These are phyloP conservation scores for Melieria crassipennis DNA, from an alignment of 2,888 invertebrate species.

Conservation along the genomic window DNA sequence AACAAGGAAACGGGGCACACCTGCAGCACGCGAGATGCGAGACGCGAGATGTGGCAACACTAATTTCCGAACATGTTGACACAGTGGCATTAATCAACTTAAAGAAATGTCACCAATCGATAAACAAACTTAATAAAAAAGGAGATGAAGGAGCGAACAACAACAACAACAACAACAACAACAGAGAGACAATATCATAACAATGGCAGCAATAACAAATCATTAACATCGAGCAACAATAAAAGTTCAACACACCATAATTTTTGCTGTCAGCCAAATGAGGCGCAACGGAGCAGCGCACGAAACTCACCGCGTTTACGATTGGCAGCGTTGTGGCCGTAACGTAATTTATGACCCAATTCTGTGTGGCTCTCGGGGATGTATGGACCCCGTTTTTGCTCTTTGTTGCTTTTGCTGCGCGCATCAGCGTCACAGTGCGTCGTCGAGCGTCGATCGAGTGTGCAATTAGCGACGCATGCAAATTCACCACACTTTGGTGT, in stretches of 20 bases:
- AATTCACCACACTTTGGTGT: constrained; percentile 20
- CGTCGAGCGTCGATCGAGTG: constrained; percentile 9
- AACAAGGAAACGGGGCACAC: too few species aligned
- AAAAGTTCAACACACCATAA: constrained; percentile 37
- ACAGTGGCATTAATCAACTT: constrained; percentile 33
- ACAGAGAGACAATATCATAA: too few species aligned
- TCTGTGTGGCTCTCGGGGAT: background rate
- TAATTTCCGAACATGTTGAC: constrained; percentile 33
- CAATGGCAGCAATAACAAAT: constrained; percentile 30
- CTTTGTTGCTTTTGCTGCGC: constrained; percentile 3
- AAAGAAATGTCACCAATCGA: constrained; percentile 4
- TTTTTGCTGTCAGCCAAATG: constrained; percentile 29
- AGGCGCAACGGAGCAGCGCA: background rate
- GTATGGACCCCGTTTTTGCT: background rate
- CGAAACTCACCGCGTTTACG: constrained; percentile 21
- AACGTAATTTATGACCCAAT: constrained; percentile 35
- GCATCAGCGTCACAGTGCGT: constrained; percentile 3
- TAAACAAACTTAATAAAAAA: constrained; percentile 6
- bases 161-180: constrained; percentile 22
- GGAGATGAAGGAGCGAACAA: constrained; percentile 5
- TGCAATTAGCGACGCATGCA: constrained; percentile 26
- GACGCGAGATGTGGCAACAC: constrained; percentile 14
- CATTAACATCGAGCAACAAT: constrained; percentile 35
- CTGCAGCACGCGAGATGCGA: constrained; percentile 8
- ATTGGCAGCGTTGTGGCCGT: too few species aligned